These are phyloP conservation scores for Calameuta idolon DNA, from an alignment of 2,888 invertebrate genomes.

Conservation along the genomic window DNA sequence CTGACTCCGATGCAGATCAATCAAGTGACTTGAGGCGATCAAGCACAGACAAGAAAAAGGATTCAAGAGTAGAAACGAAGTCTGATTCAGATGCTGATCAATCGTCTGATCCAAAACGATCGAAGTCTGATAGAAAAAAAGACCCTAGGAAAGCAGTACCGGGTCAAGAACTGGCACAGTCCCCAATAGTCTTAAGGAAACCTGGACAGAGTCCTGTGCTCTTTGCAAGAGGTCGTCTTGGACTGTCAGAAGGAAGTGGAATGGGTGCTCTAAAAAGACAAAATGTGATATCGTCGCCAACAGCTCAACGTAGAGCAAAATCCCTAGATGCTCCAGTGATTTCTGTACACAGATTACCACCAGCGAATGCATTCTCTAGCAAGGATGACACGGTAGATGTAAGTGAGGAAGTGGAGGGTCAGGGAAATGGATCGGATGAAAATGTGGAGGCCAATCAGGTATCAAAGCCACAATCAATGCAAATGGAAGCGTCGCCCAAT, in stretches of 20 bases:
- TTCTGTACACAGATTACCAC: constrained; percentile 81
- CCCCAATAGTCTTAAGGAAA: constrained; percentile 76
- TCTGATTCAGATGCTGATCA: constrained; percentile 64
- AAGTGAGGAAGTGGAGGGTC: constrained; percentile 71
- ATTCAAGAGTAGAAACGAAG: constrained; percentile 15
- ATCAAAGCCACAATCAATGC: constrained; percentile 38
- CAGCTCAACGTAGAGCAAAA: constrained; percentile 81
- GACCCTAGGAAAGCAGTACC: constrained; percentile 47
- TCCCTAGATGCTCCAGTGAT: constrained; percentile 88
- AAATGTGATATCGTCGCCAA: constrained; percentile 81
- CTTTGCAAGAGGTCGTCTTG: constrained; percentile 83
- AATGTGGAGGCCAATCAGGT: constrained; percentile 64
- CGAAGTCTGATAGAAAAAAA: constrained; percentile 50
- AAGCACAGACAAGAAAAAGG: constrained; percentile 41
- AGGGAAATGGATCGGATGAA: constrained; percentile 72
- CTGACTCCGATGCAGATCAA: constrained; percentile 64
- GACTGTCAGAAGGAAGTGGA: constrained; percentile 87
- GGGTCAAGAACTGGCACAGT: constrained; percentile 73
- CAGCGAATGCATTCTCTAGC: constrained; percentile 87
- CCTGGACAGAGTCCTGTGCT: constrained; percentile 82
- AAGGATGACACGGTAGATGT: constrained; percentile 89
- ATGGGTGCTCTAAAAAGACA: constrained; percentile 81
- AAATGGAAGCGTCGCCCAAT: constrained; percentile 53
- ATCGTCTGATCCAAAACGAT: constrained; percentile 71
- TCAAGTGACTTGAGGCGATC: constrained; percentile 70